phyloP scores from a whole-genome alignment of 2,797 vertebrate species.

The Xiphophorus birchmanni region DNA sequence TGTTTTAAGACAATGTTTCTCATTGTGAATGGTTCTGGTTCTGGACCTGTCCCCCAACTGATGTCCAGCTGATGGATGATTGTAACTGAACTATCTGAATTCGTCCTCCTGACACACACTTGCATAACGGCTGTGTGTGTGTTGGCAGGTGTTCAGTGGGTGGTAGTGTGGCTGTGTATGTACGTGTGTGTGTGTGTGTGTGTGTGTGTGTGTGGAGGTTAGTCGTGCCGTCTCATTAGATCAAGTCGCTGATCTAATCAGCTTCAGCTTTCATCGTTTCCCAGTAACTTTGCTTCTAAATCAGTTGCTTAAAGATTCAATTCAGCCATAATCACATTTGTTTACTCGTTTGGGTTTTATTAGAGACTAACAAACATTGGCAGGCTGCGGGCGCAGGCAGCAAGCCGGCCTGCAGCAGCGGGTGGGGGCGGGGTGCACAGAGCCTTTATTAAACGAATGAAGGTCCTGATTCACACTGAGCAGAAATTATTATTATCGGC shows the following conservation, averaged over 20 bases:
- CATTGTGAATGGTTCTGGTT: background rate
- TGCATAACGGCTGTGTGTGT: conserved; percentile 22
- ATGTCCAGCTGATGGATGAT: conserved; percentile 37
- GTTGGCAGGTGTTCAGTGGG: conserved; percentile 38
- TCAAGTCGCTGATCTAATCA: conserved; percentile 26
- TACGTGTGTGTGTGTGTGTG: too few relatives aligned
- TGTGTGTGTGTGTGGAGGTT: background rate
- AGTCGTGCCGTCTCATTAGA: conserved; percentile 4
- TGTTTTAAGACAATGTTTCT: too few relatives aligned
- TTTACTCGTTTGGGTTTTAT: conserved; percentile 26
- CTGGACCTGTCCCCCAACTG: conserved; percentile 39
- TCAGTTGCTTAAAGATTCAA: conserved; percentile 23
- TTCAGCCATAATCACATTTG: conserved; percentile 41
- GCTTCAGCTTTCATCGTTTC: conserved; percentile 24
- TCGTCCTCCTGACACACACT: conserved; percentile 35
- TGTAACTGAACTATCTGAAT: conserved; percentile 25
- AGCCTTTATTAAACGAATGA: conserved; percentile 16
- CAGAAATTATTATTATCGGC: background rate
- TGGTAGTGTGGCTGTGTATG: background rate
- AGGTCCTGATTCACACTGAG: conserved; percentile 1
- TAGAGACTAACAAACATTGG: conserved; percentile 22
- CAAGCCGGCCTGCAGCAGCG: conserved; percentile 8
- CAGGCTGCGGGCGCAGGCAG: conserved; percentile 16
- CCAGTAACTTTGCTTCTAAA: conserved; percentile 24
- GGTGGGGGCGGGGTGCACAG: background rate